Conservation (phyloP, 2,797 vertebrate genomes). For the Rhinoraja longicauda region DNA sequence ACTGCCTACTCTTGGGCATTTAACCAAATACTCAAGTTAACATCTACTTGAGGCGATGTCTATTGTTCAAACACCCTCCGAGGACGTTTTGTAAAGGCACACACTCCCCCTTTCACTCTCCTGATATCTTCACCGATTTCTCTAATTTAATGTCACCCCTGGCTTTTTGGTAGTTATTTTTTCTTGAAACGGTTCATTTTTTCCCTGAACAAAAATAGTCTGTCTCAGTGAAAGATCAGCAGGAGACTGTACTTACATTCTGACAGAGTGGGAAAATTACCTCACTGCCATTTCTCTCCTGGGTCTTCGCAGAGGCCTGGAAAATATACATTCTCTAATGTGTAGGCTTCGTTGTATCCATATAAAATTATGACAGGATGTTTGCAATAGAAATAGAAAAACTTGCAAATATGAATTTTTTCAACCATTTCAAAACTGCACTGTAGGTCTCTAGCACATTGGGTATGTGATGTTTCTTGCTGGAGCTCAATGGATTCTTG, state of each 20-base stretch:
- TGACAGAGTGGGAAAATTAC: conserved; percentile 19
- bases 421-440: not conserved
- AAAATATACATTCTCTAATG: conserved; percentile 29
- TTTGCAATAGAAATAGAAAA: not conserved
- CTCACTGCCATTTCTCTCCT: conserved; percentile 23
- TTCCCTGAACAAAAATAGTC: conserved; percentile 33
- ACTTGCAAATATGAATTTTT: not conserved
- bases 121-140: not conserved
- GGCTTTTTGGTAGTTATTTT: not conserved
- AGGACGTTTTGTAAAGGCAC: not conserved
- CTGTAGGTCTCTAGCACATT: not conserved
- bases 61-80: not conserved
- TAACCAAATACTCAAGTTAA: not conserved
- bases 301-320: not conserved
- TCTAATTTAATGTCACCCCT: conserved; percentile 20
- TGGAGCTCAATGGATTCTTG: not conserved
- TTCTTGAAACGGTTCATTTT: conserved; percentile 22
- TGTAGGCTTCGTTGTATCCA: conserved; percentile 3
- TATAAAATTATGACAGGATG: not conserved
- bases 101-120: not conserved
- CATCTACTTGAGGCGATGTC: not conserved
- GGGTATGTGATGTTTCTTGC: not conserved
- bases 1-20: not conserved
- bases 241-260: conserved; percentile 36
- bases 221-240: conserved; percentile 23